Evolutionary conservation across 2,113 vertebrate genomes (phyloP), one percentile per base, ranked within the genome.

Genomic region (Dinomys branickii): DNA sequence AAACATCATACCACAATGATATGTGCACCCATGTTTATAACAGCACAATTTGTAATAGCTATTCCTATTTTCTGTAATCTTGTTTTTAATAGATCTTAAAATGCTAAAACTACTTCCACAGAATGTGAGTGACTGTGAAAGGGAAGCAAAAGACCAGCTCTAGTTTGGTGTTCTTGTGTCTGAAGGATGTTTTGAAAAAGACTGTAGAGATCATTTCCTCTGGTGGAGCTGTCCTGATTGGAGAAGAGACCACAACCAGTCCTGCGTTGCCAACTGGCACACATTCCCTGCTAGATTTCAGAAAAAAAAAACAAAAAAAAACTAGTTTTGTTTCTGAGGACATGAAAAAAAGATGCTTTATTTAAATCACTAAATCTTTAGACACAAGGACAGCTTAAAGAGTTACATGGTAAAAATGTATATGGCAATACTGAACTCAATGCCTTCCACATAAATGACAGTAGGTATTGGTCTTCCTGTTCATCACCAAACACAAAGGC

Each of bases 321-420:
- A n/a, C n/a, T n/a, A n/a, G n/a, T n/a, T n/a, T n/a, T n/a, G n/a
- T n/a, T n/a, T n/a, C n/a, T n/a, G n/a, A n/a, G n/a, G n/a, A n/a
- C n/a, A n/a, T n/a, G n/a, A n/a, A n/a, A n/a, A n/a, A 56, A 7
- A 78, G 41, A 80, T 19, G n/a, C 88, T 85, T 93, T 93, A 91
- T 35, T 73, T 77, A 77, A 63, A 41, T 69, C 3, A 56, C 44
- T 24, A 63, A 50, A 65, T 20, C n/a, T 95, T 91, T 89, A 91
- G 24, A 19, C 0, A 94, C 69, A 56, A 28, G 82, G 88, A 38
- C 24, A 54, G 4, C 35, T 91, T 89, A 88, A 84, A 91, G n/a
- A n/a, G 26, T 85, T 81, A 91, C 14, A 58, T 35, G 13, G 28
- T 75, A 88, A 44, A 63, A 12, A 41, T 63, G 67, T 67, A 38